phyloP scores from a whole-genome alignment of 1,140 invertebrate genomes.

The Bombus superbus region DNA sequence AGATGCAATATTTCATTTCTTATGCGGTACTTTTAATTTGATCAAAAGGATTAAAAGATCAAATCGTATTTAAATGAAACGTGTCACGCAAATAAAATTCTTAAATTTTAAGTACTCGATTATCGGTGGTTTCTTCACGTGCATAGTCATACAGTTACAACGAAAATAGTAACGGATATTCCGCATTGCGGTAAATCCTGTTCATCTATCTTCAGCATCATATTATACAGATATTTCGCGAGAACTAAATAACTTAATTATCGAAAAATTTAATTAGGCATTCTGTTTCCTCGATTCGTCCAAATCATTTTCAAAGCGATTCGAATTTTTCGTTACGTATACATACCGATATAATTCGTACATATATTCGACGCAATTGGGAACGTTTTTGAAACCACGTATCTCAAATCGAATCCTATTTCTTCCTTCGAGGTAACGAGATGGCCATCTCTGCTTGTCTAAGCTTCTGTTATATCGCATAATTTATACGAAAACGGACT shows the following conservation, averaged over 20 bases:
- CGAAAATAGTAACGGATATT: conserved; percentile 8
- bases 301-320: too few relatives aligned
- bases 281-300: too few relatives aligned
- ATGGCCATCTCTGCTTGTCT: neutral
- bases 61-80: neutral
- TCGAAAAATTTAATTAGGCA: too few relatives aligned
- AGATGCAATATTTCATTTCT: too few relatives aligned
- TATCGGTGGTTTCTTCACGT: neutral
- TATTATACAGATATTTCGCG: neutral
- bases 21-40: neutral
- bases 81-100: neutral
- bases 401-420: neutral
- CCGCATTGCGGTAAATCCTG: conserved; percentile 60
- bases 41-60: too few relatives aligned
- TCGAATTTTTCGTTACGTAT: too few relatives aligned
- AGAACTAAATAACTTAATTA: too few relatives aligned
- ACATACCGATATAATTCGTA: neutral
- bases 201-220: neutral
- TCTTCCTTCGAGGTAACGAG: neutral
- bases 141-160: neutral
- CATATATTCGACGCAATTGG: neutral
- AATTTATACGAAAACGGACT: neutral
- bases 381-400: neutral
- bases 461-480: neutral
- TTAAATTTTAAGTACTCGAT: neutral